Conservation (phyloP, 2,113 vertebrate genomes). For the Anhinga anhinga region DNA sequence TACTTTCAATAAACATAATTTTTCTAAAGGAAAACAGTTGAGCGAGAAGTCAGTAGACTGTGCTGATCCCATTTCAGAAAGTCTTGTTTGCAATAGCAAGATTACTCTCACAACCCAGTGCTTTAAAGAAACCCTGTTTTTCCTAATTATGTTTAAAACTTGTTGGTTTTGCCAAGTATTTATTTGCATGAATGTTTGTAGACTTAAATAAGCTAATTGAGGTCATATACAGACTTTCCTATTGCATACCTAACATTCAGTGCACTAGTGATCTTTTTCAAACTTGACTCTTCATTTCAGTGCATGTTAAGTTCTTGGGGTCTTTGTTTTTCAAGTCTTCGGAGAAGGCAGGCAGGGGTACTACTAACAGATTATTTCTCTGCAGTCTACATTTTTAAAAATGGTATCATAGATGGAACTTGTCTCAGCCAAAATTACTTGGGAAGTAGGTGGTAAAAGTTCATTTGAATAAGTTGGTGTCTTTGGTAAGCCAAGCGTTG, state of each 20-base stretch:
- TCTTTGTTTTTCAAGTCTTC: background rate
- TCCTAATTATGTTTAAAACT: background rate
- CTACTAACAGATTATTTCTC: background rate
- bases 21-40: background rate
- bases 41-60: background rate
- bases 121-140: background rate
- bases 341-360: background rate
- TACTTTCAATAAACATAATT: background rate
- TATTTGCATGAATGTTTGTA: background rate
- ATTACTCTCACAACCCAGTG: background rate
- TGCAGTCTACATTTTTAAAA: too few species aligned
- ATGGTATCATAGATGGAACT: background rate
- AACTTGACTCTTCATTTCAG: too few species aligned
- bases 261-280: background rate
- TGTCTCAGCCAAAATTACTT: background rate
- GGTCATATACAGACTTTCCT: background rate
- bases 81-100: background rate
- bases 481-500: background rate
- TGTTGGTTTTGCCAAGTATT: background rate
- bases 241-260: background rate
- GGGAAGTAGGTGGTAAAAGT: background rate
- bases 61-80: background rate
- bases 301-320: background rate
- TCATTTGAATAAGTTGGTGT: background rate
- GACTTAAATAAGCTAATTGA: background rate